These are phyloP conservation scores for Scaptomyza graminum DNA, from an alignment of 1,140 invertebrate species.

Conservation along the genomic window DNA sequence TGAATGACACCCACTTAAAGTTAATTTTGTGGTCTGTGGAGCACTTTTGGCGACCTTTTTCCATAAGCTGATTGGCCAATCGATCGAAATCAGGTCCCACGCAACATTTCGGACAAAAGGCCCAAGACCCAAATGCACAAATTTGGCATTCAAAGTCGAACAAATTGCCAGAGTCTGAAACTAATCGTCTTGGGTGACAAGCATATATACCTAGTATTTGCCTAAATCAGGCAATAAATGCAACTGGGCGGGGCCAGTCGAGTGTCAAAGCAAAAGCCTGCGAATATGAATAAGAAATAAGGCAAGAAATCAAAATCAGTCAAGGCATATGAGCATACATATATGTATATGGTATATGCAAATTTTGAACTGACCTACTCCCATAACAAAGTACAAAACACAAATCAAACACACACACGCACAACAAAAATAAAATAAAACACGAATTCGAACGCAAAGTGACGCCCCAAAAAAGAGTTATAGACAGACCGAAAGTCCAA, in stretches of 20 bases:
- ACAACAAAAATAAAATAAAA: conserved; percentile 1
- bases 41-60: conserved; percentile 17
- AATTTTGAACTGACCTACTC: conserved; percentile 82
- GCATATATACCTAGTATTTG: conserved; percentile 23
- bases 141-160: conserved; percentile 40
- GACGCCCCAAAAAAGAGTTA: conserved; percentile 41
- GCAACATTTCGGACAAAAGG: conserved; percentile 5
- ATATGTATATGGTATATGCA: conserved; percentile 47
- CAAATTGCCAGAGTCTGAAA: conserved; percentile 49
- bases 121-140: conserved; percentile 23
- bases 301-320: conserved; percentile 76
- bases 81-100: conserved; percentile 30
- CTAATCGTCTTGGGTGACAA: conserved; percentile 53
- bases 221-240: conserved; percentile 45
- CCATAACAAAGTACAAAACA: conserved; percentile 63
- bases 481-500: conserved; percentile 34
- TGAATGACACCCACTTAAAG: conserved; percentile 1
- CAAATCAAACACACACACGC: conserved; percentile 61
- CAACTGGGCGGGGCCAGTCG: conserved; percentile 32
- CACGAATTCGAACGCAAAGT: conserved; percentile 27
- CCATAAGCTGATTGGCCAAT: conserved; percentile 18
- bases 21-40: background rate
- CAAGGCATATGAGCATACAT: conserved; percentile 25
- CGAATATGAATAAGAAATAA: conserved; percentile 79
- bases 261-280: background rate